Evolutionary conservation across 2,888 invertebrate species (phyloP), one percentile per base, ranked within the genome.

Genomic region (Ceriagrion tenellum): DNA sequence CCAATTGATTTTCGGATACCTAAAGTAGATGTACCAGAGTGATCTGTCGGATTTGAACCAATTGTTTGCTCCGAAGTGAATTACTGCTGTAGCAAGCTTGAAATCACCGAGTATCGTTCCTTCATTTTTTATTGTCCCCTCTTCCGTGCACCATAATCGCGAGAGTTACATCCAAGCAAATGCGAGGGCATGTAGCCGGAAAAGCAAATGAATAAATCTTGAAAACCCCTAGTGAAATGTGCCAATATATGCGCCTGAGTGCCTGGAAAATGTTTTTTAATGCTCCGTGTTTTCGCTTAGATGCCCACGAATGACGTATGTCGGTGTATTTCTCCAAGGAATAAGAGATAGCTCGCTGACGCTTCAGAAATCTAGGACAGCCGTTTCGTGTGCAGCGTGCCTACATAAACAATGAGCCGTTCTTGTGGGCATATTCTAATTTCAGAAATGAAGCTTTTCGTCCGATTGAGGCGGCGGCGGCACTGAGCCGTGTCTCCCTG

Each of bases 371-470:
- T 69, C 69, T 69, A 47, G 69, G 47, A 69, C 69, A 69, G 47
- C 30, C 90, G 56, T 59, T 55, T 91, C 59, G n/a, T 26, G 30
- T 81, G 35, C 30, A 35, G 30, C 30, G 30, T 81, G 35, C 81
- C 81, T 81, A 13, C 13, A 16, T 55, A 55, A 89, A 89, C 89
- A 93, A 69, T 93, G 59, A 63, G 35, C 55, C 91, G 59, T 59
- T 91, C 91, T 12, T 35, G 59, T 91, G 40, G 91, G 93, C 18
- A 93, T 93, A 93, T 93, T 93, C 69, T 93, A 93, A 93, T 93
- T 93, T 93, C 69, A 69, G 93, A 93, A 93, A 93, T 93, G 93
- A 93, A 69, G 93, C 93, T 93, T 93, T 93, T 93, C 47, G 93
- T 47, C 93, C 74, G 69, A 93, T 63, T 91, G 91, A 91, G 63